These are phyloP conservation scores for Struthidea cinerea DNA, from an alignment of 2,113 vertebrate species.

Conservation along the genomic window DNA sequence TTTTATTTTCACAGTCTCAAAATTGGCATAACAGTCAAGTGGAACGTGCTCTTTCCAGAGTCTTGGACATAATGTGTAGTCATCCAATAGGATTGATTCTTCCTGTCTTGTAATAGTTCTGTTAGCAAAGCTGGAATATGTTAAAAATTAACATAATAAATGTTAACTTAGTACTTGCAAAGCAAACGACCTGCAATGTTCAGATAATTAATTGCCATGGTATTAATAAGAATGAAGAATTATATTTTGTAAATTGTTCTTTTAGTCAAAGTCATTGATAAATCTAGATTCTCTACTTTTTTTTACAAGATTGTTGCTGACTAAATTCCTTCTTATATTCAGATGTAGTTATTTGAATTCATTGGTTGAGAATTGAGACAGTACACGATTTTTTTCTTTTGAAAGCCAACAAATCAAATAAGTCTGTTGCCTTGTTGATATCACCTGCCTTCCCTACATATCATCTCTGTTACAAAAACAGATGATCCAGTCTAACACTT, in stretches of 20 bases:
- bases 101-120: neutral
- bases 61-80: neutral
- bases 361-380: neutral
- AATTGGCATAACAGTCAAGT: neutral
- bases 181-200: accelerated
- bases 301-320: neutral
- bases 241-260: neutral
- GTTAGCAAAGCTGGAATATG: neutral
- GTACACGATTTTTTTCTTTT: neutral
- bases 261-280: neutral
- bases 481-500: neutral
- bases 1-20: neutral
- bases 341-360: neutral
- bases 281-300: neutral
- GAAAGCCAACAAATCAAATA: neutral
- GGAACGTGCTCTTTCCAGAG: neutral
- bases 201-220: neutral
- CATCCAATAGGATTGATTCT: neutral
- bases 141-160: neutral
- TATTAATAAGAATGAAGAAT: neutral
- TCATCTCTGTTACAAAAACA: neutral
- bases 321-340: neutral
- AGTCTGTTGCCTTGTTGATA: neutral
- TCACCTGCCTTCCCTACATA: neutral
- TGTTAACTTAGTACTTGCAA: neutral